Conservation (phyloP, 1,140 invertebrate species). For the Hetaerina americana region DNA sequence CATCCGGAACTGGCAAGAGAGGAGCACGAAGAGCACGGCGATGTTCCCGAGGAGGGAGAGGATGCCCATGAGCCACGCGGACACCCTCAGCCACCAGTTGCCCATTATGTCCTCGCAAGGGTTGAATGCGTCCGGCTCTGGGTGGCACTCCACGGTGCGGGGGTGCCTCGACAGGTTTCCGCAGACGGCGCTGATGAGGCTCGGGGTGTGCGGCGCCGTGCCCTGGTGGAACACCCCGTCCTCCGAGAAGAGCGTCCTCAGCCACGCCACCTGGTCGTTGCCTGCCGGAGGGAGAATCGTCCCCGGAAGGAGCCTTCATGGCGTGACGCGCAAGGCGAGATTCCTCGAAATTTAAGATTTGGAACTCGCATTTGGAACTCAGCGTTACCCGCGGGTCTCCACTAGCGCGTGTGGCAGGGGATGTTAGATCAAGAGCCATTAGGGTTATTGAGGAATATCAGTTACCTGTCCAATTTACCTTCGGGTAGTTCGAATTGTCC, state of each 20-base stretch:
- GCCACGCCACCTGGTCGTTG: too few relatives aligned
- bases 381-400: too few relatives aligned
- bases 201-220: slow-evolving; percentile 16
- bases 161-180: slow-evolving; percentile 40
- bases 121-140: slow-evolving; percentile 71
- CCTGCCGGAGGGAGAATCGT: too few relatives aligned
- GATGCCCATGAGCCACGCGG: slow-evolving; percentile 35
- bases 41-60: slow-evolving; percentile 57
- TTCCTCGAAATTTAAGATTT: too few relatives aligned
- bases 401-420: too few relatives aligned
- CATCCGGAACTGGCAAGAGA: slow-evolving; percentile 36
- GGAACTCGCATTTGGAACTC: too few relatives aligned
- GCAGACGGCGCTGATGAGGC: slow-evolving; percentile 28
- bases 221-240: slow-evolving; percentile 20
- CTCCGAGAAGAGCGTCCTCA: background rate
- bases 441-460: too few relatives aligned
- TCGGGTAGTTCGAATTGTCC: too few relatives aligned
- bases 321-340: too few relatives aligned
- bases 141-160: slow-evolving; percentile 51
- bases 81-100: slow-evolving; percentile 46
- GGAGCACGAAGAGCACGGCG: slow-evolving; percentile 62
- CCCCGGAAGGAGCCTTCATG: too few relatives aligned
- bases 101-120: slow-evolving; percentile 88
- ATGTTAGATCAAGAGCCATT: too few relatives aligned
- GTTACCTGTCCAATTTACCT: too few relatives aligned